Base-by-base conservation (phyloP, 1,140 invertebrate genomes). In the Penaeus indicus region DNA sequence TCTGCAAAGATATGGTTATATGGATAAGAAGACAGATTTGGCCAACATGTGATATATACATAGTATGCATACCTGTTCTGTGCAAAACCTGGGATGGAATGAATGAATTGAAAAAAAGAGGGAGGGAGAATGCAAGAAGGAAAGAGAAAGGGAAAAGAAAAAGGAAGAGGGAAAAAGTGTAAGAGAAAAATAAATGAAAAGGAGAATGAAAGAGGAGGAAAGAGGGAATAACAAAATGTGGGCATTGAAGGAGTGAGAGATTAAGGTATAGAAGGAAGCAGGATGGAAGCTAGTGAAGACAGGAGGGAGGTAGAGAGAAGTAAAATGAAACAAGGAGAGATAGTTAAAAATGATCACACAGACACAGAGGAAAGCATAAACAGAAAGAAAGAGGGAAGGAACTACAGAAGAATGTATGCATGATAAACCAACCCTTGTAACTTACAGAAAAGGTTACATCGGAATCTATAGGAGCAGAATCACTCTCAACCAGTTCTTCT, bases 1-100 rank as follows among this genome's bases (percentile, higher is more conserved):
- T 96, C 97, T 98, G 91, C 67, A 89, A 90, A 77, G 54, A 8
- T 54, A 13, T 11, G 16, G 54, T 54, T 11, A 54, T 2, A 54
- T 11, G 11, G 16, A 16, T 54, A 54, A 16, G 85, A 91, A 90
- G 86, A 90, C 85, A 72, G 90, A 89, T 82, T 86, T 38, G 82
- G 64, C 82, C 82, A 84, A 81, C 84, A 54, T 54, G 16, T 82
- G 22, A 91, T 86, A 85, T 90, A 89, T 67, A 85, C 63, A 19
- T 63, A 38, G 87, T 60, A 63, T 78, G 84, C 19, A 80, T 4
- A 32, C 78, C 60, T 89, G 60, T 90, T 69, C 42, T 80, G 79
- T 79, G 86, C 77, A 60, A 64, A 69, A 47, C 62, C 54, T 84
- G 69, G 61, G 54, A 64, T 42, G 38, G 38, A 42, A 42, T 42